Evolutionary conservation across 2,113 vertebrate genomes (phyloP).

Genomic region (Scopus umbretta): DNA sequence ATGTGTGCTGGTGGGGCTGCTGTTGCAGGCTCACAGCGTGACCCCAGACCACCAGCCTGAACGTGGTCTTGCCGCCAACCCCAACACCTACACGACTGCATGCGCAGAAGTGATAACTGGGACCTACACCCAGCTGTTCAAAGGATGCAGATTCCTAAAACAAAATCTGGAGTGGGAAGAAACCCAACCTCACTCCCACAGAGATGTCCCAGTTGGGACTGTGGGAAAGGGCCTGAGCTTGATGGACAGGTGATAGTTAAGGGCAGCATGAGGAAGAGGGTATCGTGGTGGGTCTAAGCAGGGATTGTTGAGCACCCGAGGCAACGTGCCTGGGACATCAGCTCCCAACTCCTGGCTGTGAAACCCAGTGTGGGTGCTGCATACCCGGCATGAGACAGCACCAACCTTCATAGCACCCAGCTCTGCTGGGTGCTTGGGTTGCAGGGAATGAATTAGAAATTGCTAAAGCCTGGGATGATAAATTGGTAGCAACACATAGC

Average conservation of each 20-base stretch:
- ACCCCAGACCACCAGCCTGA: not conserved
- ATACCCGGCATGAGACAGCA: rapidly evolving
- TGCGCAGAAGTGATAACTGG: not conserved
- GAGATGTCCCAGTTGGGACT: not conserved
- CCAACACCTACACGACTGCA: not conserved
- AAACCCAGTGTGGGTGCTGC: not conserved
- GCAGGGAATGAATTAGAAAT: not conserved
- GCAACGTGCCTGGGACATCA: not conserved
- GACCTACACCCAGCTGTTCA: not conserved
- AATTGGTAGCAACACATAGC: not conserved
- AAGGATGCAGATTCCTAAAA: not conserved
- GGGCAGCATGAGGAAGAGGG: not conserved
- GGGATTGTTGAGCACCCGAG: not conserved
- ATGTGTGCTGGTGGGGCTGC: not conserved
- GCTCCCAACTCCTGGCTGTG: not conserved
- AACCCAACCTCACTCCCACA: not conserved
- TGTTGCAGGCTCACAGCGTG: not conserved
- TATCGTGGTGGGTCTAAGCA: not conserved
- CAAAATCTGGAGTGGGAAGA: not conserved
- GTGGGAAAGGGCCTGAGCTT: not conserved
- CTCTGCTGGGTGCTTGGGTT: not conserved
- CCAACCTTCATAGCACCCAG: not conserved
- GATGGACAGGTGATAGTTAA: not conserved
- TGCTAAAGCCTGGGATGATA: not conserved
- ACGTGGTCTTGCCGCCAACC: not conserved